phyloP scores from a whole-genome alignment of 2,797 vertebrate genomes.

The Acropternis orthonyx region DNA sequence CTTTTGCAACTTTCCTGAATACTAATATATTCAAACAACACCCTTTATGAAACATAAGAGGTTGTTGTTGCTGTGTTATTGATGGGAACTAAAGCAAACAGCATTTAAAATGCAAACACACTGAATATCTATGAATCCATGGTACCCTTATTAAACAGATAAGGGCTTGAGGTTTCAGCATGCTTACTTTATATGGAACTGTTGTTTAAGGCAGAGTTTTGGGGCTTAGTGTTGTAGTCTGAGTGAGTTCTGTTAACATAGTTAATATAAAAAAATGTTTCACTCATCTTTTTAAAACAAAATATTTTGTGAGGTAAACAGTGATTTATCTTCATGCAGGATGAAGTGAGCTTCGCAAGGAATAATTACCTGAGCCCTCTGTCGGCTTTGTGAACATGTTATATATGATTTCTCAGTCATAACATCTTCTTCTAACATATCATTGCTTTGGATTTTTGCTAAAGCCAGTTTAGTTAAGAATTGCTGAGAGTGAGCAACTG shows the following conservation, averaged over 20 bases:
- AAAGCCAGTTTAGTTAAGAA: not conserved
- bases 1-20: not conserved
- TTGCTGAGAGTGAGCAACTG: not conserved
- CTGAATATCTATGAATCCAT: not conserved
- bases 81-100: not conserved
- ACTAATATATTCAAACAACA: not conserved
- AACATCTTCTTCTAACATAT: not conserved
- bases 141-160: not conserved
- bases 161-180: not conserved
- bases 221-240: not conserved
- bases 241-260: not conserved
- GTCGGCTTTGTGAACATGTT: not conserved
- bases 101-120: not conserved
- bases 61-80: not conserved
- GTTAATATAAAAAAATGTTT: not conserved
- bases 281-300: not conserved
- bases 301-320: not conserved
- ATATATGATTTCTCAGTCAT: not conserved
- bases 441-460: not conserved
- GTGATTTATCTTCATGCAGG: not conserved
- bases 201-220: not conserved
- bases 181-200: not conserved
- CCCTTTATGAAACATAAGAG: not conserved
- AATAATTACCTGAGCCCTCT: slow-evolving; percentile 5
- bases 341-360: not conserved